Percentiles rank a stretch among this genome's conserved stretches.
Conservation (phyloP, 2,888 invertebrate genomes). For the Leistus spinibarbis region DNA sequence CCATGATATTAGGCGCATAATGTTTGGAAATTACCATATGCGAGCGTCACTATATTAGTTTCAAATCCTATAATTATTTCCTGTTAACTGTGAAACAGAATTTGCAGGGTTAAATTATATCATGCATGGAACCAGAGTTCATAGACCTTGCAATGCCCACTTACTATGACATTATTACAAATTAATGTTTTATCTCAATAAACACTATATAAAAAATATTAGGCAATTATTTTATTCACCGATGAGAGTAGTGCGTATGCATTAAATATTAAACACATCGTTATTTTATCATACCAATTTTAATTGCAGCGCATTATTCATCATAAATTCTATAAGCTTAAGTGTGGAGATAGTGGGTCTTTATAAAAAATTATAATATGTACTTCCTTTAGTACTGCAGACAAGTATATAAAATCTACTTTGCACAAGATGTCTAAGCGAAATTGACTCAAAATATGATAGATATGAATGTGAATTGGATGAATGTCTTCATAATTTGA, state of each 20-base stretch:
- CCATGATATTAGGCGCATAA: neutral
- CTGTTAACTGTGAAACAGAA: conserved; percentile 8
- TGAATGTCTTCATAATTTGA: neutral
- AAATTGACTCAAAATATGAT: no score
- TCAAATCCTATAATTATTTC: conserved; percentile 30
- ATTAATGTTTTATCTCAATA: neutral
- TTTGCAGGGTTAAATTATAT: neutral
- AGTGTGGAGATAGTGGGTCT: no score
- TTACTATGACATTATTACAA: neutral
- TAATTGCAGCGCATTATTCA: no score
- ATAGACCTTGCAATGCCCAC: neutral
- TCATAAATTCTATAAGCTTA: no score
- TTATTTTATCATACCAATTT: no score
- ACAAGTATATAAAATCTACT: no score
- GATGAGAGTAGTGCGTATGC: no score
- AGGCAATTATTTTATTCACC: no score
- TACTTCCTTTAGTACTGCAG: no score
- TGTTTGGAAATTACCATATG: conserved; percentile 23
- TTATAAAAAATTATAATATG: no score
- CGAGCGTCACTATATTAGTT: conserved; percentile 16
- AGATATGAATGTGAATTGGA: neutral
- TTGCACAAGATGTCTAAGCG: no score
- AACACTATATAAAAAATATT: neutral
- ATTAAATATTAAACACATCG: no score
- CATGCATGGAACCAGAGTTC: neutral